Conservation (phyloP, 2,797 vertebrate genomes). For the Falco naumanni region DNA sequence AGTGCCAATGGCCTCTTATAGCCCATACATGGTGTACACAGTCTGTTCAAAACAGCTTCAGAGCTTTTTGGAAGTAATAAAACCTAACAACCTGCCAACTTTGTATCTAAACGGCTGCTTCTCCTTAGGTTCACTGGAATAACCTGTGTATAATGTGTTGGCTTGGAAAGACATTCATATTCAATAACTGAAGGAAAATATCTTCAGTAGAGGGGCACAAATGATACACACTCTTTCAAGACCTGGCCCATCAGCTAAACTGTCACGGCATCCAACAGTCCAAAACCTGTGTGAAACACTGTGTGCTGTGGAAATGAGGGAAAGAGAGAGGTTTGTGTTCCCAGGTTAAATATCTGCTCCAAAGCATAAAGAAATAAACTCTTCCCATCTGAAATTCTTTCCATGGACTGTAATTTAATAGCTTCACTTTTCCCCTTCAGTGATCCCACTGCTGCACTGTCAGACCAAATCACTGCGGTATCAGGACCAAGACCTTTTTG, state of each 20-base stretch:
- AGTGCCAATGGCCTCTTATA: background rate
- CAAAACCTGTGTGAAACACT: background rate
- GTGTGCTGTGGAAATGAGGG: background rate
- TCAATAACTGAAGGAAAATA: background rate
- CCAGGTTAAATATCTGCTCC: background rate
- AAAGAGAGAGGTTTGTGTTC: background rate
- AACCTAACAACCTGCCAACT: background rate
- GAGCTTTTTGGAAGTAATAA: background rate
- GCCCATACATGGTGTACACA: background rate
- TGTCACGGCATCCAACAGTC: background rate
- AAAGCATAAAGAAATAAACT: background rate
- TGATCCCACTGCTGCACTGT: background rate
- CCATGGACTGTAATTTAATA: background rate
- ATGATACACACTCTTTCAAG: background rate
- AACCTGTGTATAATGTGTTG: background rate
- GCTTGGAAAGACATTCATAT: background rate
- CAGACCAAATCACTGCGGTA: background rate
- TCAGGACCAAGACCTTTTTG: background rate
- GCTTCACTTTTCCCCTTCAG: background rate
- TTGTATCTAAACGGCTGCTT: background rate
- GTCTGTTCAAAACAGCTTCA: background rate
- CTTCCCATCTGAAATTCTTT: background rate
- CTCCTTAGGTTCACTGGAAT: background rate
- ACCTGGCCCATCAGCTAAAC: background rate
- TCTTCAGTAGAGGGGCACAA: background rate